Evolutionary conservation across 2,888 invertebrate species (phyloP).

Genomic region (Acleris literana): DNA sequence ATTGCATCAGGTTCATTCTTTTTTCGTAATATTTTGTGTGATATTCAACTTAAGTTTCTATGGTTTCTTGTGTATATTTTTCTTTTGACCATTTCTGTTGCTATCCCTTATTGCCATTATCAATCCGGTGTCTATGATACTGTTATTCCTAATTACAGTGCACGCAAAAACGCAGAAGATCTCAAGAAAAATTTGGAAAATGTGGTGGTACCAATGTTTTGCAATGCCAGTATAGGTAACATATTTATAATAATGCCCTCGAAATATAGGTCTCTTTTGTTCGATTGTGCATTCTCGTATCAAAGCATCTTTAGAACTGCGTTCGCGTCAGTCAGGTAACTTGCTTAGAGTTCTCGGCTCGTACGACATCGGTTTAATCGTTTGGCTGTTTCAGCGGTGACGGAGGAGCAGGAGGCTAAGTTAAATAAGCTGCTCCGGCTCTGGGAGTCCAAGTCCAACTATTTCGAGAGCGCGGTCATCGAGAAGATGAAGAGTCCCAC

Average conservation of each 20-base stretch:
- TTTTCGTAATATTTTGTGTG: background rate
- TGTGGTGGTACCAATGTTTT: slow-evolving; percentile 99
- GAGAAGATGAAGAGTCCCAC: slow-evolving; percentile 94
- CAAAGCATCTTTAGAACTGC: slow-evolving; percentile 71
- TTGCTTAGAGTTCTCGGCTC: slow-evolving; percentile 69
- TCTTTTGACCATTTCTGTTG: slow-evolving; percentile 37
- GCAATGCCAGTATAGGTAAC: slow-evolving; percentile 93
- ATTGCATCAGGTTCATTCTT: background rate
- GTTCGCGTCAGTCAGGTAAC: slow-evolving; percentile 77
- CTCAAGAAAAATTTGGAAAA: slow-evolving; percentile 96
- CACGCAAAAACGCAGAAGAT: slow-evolving; percentile 96
- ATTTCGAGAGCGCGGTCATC: slow-evolving; percentile 91
- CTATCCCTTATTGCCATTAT: slow-evolving; percentile 58
- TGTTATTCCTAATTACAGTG: slow-evolving; percentile 88
- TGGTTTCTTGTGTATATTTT: background rate
- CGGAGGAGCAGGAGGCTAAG: slow-evolving; percentile 94
- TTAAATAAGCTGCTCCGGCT: slow-evolving; percentile 95
- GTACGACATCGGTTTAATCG: slow-evolving; percentile 70
- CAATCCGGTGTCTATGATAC: slow-evolving; percentile 80
- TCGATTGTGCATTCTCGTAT: slow-evolving; percentile 75
- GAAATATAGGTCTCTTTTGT: slow-evolving; percentile 77
- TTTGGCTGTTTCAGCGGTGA: slow-evolving; percentile 86
- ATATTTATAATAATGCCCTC: slow-evolving; percentile 83
- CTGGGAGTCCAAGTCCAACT: slow-evolving; percentile 98
- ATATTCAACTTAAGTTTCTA: background rate